Evolutionary conservation across 2,797 vertebrate species (phyloP), one percentile per base, ranked within the genome.

Genomic region (Silurus aristotelis): DNA sequence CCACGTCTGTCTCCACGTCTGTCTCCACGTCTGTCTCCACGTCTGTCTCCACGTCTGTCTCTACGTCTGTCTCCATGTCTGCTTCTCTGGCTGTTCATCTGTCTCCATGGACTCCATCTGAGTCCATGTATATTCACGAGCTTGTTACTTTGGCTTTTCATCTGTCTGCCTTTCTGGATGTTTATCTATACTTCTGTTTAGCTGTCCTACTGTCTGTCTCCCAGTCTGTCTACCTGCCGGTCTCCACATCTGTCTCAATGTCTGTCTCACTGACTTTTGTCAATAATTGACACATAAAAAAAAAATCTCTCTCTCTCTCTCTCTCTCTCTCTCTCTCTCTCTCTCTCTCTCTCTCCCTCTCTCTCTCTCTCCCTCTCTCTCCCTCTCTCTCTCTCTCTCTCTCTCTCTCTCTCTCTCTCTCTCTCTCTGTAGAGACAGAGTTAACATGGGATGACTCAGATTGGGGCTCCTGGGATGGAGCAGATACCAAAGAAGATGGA

Each of bases 381-480:
- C 19, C 38, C 31, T 31, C 31, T 60, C 15, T 63, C 56, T 63
- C 19, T 63, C 77, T 63, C 78, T 48, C 4, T 64, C 78, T 81
- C 75, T 71, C 60, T 55, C 56, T 22, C 75, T 60, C 75, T 77
- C 27, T 61, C 52, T 84, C 71, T 79, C 27, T 83, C 52, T 80
- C 72, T 61, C 31, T 56, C 72, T 73, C 4, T 66, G 13, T 84
- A 97, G 97, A 97, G 87, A 97, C 96, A 92, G 95, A 97, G 82
- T 79, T 96, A 76, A 93, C 92, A 70, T 99, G 98, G 98, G 97
- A 98, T 87, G 96, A 96, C 73, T 96, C 96, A 84, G 96, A 96
- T 86, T 99, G 97, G 98, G 98, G 97, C 89, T 92, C 96, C 0
- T 99, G 98, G 98, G 97, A 98, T 64, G 94, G 92, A 86, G 90